Conservation (phyloP, 2,113 vertebrate species). For the Gorsachius goisagi region DNA sequence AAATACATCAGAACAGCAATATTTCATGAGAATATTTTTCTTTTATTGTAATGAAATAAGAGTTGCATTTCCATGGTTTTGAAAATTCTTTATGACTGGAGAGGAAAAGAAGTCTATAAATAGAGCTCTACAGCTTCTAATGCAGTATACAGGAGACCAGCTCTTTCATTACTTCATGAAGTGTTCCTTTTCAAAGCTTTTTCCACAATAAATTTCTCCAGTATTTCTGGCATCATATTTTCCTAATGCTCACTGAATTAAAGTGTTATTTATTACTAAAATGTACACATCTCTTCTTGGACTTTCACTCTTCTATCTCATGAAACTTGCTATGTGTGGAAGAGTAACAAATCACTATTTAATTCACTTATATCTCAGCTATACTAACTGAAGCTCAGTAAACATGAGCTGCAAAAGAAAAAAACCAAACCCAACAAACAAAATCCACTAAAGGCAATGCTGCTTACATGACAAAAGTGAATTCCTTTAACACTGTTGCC, state of each 20-base stretch:
- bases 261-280: neutral
- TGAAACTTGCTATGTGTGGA: neutral
- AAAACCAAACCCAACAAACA: neutral
- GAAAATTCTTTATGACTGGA: neutral
- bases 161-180: neutral
- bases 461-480: constrained; percentile 95
- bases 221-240: neutral
- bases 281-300: neutral
- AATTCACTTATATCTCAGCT: neutral
- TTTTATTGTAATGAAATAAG: neutral
- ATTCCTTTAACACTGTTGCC: constrained; percentile 98
- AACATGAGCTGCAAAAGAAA: neutral
- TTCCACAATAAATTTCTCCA: neutral
- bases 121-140: neutral
- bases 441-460: neutral
- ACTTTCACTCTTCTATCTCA: neutral
- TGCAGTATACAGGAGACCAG: neutral
- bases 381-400: neutral
- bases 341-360: neutral
- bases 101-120: neutral
- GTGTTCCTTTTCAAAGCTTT: neutral
- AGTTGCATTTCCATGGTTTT: neutral
- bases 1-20: neutral
- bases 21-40: neutral
- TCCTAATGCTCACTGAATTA: neutral